Evolutionary conservation across 2,797 vertebrate species (phyloP).

Genomic region (Microhierax caerulescens): DNA sequence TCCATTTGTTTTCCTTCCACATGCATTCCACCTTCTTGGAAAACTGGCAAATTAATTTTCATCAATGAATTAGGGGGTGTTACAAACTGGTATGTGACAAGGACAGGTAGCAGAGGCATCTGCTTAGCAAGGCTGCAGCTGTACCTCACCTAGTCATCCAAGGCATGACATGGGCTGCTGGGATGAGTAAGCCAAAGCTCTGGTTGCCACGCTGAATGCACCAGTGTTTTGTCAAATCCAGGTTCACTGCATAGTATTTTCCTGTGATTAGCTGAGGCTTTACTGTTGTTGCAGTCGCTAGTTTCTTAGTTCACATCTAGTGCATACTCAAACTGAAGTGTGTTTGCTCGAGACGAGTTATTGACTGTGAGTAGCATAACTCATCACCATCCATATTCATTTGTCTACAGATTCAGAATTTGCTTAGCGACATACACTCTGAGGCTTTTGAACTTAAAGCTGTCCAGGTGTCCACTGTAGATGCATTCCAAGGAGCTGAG

Average conservation of each 20-base stretch:
- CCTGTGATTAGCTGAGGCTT: neutral
- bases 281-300: rapidly evolving
- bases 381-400: neutral
- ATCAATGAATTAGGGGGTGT: neutral
- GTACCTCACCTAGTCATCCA: neutral
- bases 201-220: rapidly evolving
- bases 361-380: rapidly evolving
- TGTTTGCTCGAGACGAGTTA: neutral
- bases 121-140: neutral
- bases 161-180: neutral
- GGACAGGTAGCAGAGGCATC: too few species aligned
- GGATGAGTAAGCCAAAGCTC: too few species aligned
- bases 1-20: neutral
- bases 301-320: too few species aligned
- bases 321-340: neutral
- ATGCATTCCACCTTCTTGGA: neutral
- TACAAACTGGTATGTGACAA: too few species aligned
- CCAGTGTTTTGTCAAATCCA: neutral
- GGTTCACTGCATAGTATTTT: neutral
- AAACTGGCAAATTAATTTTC: neutral
- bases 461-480: slow-evolving; percentile 81
- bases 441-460: slow-evolving; percentile 37
- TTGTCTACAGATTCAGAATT: slow-evolving; percentile 64
- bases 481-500: slow-evolving; percentile 82
- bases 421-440: neutral